Base-by-base conservation (phyloP, 2,797 vertebrate genomes). In the Parambassis ranga region DNA sequence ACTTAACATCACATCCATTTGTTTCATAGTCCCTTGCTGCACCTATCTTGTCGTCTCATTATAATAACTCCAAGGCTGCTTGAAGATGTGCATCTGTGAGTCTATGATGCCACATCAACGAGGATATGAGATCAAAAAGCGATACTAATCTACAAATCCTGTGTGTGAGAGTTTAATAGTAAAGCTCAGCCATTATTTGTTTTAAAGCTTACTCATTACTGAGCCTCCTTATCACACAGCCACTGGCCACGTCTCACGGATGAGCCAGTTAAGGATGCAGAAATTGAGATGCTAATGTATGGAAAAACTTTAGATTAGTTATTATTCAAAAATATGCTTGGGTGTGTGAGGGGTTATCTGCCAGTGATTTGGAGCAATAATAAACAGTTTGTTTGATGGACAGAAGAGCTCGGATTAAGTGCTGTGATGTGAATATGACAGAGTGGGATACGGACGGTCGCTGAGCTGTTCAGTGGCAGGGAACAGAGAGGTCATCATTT, bases 111-210 rank as follows among this genome's bases (percentile, higher is more conserved):
- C 73, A 63, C 64, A 59, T 81, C 77, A 84, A 48, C 19, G 52
- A 64, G 52, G 63, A 58, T 44, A 57, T 58, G 69, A 65, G 75
- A 77, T 70, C 82, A 76, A 77, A 81, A 77, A 81, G 85, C 80
- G 56, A 83, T 77, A 86, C 71, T 87, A 87, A 90, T 89, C 52
- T 59, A 67, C 60, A 75, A 74, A 77, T 73, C 79, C 66, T 63
- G 30, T 50, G 72, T 78, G 86, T 78, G 74, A 83, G 79, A 84
- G 46, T 86, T 84, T 82, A 79, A 89, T 86, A 70, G 86, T 80
- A 81, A 90, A 89, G 87, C 82, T 79, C 82, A 89, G 23, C 71
- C 72, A 89, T 91, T 88, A 85, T 77, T 77, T 75, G 58, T 58
- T 71, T 84, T 75, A 81, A 90, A 84, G 87, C 77, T 67, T 73